phyloP scores from a whole-genome alignment of 2,888 invertebrate species.

The Caenorhabditis uteleia region DNA sequence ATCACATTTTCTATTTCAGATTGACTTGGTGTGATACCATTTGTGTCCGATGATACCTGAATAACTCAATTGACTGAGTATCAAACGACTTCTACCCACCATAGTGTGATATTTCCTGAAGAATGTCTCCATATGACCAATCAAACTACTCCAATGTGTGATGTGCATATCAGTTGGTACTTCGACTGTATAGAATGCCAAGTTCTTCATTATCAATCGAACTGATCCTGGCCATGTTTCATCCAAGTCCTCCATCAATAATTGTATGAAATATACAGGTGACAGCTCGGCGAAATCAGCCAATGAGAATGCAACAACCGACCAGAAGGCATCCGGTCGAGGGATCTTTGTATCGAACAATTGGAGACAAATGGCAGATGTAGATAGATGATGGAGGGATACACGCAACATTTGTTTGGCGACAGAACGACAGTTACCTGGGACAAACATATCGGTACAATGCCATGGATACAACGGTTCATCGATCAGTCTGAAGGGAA shows the following conservation, averaged over 20 bases:
- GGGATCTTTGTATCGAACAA: conserved; percentile 73
- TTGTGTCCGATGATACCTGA: conserved; percentile 47
- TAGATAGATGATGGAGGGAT: conserved; percentile 89
- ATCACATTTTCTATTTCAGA: conserved; percentile 71
- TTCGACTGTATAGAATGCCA: conserved; percentile 86
- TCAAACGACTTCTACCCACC: conserved; percentile 29
- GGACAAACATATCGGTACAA: conserved; percentile 77
- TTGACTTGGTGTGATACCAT: conserved; percentile 34
- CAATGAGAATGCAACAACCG: conserved; percentile 88
- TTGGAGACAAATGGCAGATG: conserved; percentile 94
- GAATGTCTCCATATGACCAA: conserved; percentile 85
- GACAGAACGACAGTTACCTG: conserved; percentile 91
- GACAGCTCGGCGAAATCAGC: conserved; percentile 94
- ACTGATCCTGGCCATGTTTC: conserved; percentile 81
- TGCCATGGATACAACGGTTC: conserved; percentile 69
- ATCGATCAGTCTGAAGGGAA: conserved; percentile 61
- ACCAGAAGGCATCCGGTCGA: conserved; percentile 78
- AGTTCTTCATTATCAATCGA: conserved; percentile 84
- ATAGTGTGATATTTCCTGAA: conserved; percentile 75
- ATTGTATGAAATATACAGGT: conserved; percentile 89
- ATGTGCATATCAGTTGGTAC: conserved; percentile 79
- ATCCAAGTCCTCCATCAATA: conserved; percentile 84
- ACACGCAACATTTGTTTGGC: conserved; percentile 96
- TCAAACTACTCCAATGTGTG: conserved; percentile 81
- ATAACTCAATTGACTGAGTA: conserved; percentile 3